phyloP scores from a whole-genome alignment of 2,113 vertebrate species.

The Amia ocellicauda region DNA sequence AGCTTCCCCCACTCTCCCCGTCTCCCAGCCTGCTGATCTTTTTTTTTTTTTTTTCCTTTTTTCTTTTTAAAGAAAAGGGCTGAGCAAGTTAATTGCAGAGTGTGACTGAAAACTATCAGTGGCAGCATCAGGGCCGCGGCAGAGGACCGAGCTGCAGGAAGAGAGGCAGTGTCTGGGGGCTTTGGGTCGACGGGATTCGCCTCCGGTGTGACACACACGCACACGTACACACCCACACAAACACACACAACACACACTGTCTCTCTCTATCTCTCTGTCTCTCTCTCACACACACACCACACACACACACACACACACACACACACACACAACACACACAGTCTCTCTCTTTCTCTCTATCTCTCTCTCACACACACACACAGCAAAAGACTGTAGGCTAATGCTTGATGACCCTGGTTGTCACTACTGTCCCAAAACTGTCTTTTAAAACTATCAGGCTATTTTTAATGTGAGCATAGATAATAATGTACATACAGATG shows the following conservation, averaged over 20 bases:
- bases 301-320: no score
- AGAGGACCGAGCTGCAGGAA: conserved; percentile 27
- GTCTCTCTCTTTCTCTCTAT: not conserved
- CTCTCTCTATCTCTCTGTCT: no score
- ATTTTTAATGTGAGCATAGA: no score
- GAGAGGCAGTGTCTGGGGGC: conserved; percentile 19
- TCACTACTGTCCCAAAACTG: no score
- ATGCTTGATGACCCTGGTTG: no score
- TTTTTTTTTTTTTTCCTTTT: conserved; percentile 49
- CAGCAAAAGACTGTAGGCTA: not conserved
- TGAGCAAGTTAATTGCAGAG: conserved; percentile 50
- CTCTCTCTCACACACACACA: not conserved
- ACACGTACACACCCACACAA: conserved; percentile 4
- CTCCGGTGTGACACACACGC: not conserved
- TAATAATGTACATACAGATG: no score
- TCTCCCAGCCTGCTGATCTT: conserved; percentile 65
- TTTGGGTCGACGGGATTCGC: not conserved
- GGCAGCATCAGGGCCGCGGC: conserved; percentile 35
- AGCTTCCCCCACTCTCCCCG: conserved; percentile 54
- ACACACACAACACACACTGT: not conserved
- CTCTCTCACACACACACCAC: no score
- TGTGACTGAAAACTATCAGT: conserved; percentile 46
- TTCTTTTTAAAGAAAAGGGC: conserved; percentile 55
- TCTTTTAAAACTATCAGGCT: no score
- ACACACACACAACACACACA: no score